Base-by-base conservation (phyloP, 2,113 vertebrate species). In the Melanostigma gelatinosum region DNA sequence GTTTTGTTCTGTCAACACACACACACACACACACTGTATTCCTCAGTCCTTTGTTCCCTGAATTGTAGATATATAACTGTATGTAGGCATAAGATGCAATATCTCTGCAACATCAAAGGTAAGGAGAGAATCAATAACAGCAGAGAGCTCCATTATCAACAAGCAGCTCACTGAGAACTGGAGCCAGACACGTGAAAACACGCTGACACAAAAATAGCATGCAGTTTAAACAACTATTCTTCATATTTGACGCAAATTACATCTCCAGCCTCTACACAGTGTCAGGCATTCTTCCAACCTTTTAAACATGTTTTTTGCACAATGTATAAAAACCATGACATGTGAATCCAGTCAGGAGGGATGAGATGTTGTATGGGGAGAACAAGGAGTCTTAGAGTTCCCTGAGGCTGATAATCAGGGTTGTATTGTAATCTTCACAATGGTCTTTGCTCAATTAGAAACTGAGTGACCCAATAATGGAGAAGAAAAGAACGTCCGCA, bases 331-430 rank as follows among this genome's bases (percentile, higher is more conserved):
- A 36, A 27, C n/a, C 6, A 11, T 34, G 38, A 79, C 72, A 83
- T 84, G 80, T 86, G 79, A 90, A 50, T 62, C 6, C 15, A 80
- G 85, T 84, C 86, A 81, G 70, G 61, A 83, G 85, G 24, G 48
- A 71, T 16, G 34, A 62, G 54, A 48, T 71, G 50, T 61, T 44
- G 65, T 27, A 40, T 40, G 27, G 18, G 6, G 34, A 77, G 58
- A 84, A 92, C 87, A 91, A 68, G 29, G 40, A 67, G 44, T 77
- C 87, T 87, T 92, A 24, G 40, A 77, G 72, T 85, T 80, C 40
- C 24, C 76, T 75, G 29, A 78, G 75, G 66, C 69, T 10, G 11
- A 67, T 36, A 70, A 66, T 65, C 66, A 63, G 66, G 69, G 54
- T 58, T 29, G 4, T 70, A 68, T 84, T 83, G 72, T 89, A 60